Percentiles rank a stretch among this genome's conserved stretches.
Evolutionary conservation across 92 coral and sea anemone species (phyloP).

Genomic region (Chrysogorgia sp.): DNA sequence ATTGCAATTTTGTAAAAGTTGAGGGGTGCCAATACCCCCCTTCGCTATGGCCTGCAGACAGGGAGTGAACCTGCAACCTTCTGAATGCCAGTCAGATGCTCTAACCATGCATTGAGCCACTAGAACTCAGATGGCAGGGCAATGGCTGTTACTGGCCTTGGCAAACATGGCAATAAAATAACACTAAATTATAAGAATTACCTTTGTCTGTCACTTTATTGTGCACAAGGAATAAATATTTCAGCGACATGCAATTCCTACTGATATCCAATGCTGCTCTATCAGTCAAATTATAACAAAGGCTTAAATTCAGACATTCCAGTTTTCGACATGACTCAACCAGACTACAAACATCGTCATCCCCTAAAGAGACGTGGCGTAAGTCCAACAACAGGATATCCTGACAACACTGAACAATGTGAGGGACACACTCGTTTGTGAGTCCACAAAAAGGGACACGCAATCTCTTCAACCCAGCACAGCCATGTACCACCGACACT

Average conservation of each 20-base stretch:
- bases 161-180: no score
- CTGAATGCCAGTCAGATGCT: no score
- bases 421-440: slow-evolving; percentile 56
- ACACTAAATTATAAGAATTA: slow-evolving; percentile 32
- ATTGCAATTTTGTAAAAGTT: no score
- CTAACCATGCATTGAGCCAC: no score
- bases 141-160: no score
- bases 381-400: slow-evolving; percentile 72
- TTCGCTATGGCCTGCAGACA: no score
- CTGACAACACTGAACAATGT: slow-evolving; percentile 61
- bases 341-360: slow-evolving; percentile 66
- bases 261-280: slow-evolving; percentile 63
- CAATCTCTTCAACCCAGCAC: slow-evolving; percentile 67
- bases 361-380: slow-evolving; percentile 68
- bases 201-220: slow-evolving; percentile 88
- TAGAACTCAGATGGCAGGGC: no score
- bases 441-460: slow-evolving; percentile 85
- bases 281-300: slow-evolving; percentile 87
- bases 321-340: slow-evolving; percentile 64
- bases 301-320: slow-evolving; percentile 74
- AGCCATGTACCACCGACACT: slow-evolving; percentile 66
- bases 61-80: no score
- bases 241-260: slow-evolving; percentile 60
- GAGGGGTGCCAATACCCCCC: no score
- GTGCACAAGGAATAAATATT: slow-evolving; percentile 80